Evolutionary conservation across 2,113 vertebrate species (phyloP).

Genomic region (Aplodontia rufa): DNA sequence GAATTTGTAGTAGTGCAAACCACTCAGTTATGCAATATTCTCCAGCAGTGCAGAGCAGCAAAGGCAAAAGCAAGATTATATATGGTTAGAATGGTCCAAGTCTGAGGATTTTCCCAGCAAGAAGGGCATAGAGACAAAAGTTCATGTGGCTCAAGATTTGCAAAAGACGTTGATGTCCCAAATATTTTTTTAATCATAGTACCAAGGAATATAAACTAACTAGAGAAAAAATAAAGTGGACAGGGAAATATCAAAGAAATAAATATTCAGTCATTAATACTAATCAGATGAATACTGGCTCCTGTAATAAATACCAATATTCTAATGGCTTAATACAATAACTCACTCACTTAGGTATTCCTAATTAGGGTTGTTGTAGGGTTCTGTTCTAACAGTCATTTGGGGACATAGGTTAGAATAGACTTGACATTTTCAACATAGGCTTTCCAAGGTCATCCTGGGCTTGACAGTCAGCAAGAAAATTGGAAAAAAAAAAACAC

Average conservation of each 20-base stretch:
- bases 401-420: neutral
- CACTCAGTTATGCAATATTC: too few species aligned
- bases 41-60: too few species aligned
- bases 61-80: too few species aligned
- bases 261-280: neutral
- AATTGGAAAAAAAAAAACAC: neutral
- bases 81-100: too few species aligned
- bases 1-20: too few species aligned
- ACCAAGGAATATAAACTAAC: neutral
- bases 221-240: neutral
- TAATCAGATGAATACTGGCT: neutral
- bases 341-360: neutral
- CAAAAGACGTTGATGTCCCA: neutral
- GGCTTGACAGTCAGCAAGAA: neutral
- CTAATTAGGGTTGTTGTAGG: neutral
- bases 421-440: neutral
- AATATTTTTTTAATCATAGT: neutral
- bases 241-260: neutral
- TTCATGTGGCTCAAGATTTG: neutral
- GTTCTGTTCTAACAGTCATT: neutral
- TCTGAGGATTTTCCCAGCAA: too few species aligned
- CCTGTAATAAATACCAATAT: neutral
- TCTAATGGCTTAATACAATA: neutral
- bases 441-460: neutral
- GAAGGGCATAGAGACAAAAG: too few species aligned